phyloP scores from a whole-genome alignment of 2,888 invertebrate species.

The Stegana nigrithorax region DNA sequence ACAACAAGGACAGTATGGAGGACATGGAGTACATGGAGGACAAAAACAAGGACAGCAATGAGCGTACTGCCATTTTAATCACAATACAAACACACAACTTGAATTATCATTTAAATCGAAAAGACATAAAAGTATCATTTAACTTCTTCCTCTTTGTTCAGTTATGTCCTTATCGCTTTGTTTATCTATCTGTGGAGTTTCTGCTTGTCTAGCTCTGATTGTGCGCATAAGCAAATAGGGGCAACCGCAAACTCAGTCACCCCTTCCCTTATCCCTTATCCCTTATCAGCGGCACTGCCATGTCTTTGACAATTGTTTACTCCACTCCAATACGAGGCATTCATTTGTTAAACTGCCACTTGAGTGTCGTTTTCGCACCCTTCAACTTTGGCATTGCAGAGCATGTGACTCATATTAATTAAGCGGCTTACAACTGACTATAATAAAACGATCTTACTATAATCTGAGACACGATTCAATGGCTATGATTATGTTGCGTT shows the following conservation, averaged over 20 bases:
- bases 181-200: neutral
- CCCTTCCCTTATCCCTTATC: neutral
- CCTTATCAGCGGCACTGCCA: neutral
- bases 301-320: neutral
- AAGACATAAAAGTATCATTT: conserved; percentile 11
- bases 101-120: conserved; percentile 2
- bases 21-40: no score
- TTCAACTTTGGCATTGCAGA: no score
- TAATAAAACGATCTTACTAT: no score
- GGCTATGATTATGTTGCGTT: no score
- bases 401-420: no score
- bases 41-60: neutral
- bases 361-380: neutral
- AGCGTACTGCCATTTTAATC: neutral
- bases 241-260: neutral
- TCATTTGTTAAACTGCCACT: conserved; percentile 1
- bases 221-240: neutral
- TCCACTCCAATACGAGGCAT: no score
- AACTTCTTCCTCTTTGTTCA: conserved; percentile 9
- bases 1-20: no score
- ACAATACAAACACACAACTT: conserved; percentile 5
- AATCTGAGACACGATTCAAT: no score
- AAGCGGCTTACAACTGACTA: no score
- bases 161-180: neutral
- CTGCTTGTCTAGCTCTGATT: neutral